Evolutionary conservation across 2,888 invertebrate species (phyloP), one percentile per base, ranked within the genome.

Genomic region (Gastrophysa polygoni): DNA sequence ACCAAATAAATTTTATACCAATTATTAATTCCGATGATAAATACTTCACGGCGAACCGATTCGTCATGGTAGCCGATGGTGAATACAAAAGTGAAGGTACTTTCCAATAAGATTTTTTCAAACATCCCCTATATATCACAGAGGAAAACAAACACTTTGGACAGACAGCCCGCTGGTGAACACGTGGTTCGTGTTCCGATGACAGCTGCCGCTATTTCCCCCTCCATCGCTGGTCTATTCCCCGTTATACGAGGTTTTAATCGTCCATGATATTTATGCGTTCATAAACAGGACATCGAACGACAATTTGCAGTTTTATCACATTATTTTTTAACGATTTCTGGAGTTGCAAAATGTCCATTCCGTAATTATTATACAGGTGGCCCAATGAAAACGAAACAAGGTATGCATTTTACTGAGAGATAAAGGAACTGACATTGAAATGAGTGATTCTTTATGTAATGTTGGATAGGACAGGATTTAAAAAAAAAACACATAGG

Each of bases 151-250:
- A 63, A 63, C 63, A 63, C 51, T 69, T 75, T 75, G 75, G 73
- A 68, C 73, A 73, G 73, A 68, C 73, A 73, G 51, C 75, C 77
- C 75, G 73, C 69, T 70, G 70, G 69, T 64, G 64, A 73, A 74
- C 75, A 75, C 77, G 74, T 75, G 75, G 75, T 75, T 73, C 73
- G 68, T 73, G 69, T 75, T 73, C 71, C 71, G 75, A 71, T 75
- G 76, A 76, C 77, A 76, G 77, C 76, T 77, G 76, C 71, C 64
- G 63, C 66, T 69, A 72, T 73, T 70, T 70, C 74, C 71, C 75
- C 73, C 57, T 28, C 43, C 24, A 3, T 5, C 24, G 3, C 24
- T 24, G 54, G 69, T 64, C 47, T 69, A 56, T 61, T 49, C 65
- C 60, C 71, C 54, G 54, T 54, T 54, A 44, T 54, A 17, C 17